Conservation (phyloP, 35 echinoderm and acorn worm genomes). For the Diadema setosum region DNA sequence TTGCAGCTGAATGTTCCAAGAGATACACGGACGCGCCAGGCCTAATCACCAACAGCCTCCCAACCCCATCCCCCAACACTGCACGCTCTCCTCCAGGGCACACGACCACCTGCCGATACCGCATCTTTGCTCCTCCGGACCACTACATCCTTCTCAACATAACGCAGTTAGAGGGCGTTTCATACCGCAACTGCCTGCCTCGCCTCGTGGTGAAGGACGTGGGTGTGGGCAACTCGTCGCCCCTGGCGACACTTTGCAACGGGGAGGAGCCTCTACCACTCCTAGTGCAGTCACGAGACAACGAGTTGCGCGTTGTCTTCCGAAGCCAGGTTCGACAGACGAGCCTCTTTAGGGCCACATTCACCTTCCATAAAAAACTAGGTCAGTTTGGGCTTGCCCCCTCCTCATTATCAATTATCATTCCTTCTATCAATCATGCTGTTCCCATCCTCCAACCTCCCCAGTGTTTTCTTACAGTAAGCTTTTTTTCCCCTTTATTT, state of each 20-base stretch:
- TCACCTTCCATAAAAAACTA: constrained; percentile 75
- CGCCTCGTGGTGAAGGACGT: constrained; percentile 39
- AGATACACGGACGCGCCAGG: constrained; percentile 66
- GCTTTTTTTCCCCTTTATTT: too few species aligned
- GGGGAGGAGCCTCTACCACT: constrained; percentile 60
- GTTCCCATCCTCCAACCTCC: too few species aligned
- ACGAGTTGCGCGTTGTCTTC: constrained; percentile 70
- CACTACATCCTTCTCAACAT: constrained; percentile 66
- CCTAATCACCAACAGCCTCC: constrained; percentile 43
- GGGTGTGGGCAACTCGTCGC: neutral
- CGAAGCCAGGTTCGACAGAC: constrained; percentile 37
- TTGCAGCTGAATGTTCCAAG: constrained; percentile 63
- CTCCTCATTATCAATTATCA: too few species aligned
- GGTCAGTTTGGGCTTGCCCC: constrained; percentile 56
- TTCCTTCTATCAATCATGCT: too few species aligned
- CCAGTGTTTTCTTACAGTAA: too few species aligned
- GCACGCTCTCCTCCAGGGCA: neutral
- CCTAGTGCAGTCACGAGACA: constrained; percentile 82
- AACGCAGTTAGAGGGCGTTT: constrained; percentile 53
- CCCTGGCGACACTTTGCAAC: constrained; percentile 10
- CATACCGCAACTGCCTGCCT: constrained; percentile 34
- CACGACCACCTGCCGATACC: constrained; percentile 26
- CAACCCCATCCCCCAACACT: neutral
- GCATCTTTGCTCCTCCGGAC: constrained; percentile 22
- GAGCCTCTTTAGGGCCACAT: constrained; percentile 72